These are phyloP conservation scores for Lasioglossum zephyrum DNA, from an alignment of 2,888 invertebrate species.

Conservation along the genomic window DNA sequence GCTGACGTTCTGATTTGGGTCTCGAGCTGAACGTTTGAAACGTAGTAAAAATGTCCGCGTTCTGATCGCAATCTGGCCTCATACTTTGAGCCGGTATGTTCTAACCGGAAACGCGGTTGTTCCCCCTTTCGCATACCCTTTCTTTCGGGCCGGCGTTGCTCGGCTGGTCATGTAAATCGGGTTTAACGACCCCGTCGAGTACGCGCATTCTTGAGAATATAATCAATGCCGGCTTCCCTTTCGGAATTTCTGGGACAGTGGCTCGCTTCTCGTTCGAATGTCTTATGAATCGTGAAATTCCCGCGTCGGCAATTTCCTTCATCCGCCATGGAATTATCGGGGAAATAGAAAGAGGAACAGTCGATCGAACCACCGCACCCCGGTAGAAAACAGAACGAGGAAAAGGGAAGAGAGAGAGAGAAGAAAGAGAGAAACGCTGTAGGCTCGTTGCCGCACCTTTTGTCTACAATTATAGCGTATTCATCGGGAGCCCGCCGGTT, in stretches of 20 bases:
- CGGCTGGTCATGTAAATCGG: conserved; percentile 65
- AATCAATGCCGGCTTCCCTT: conserved; percentile 51
- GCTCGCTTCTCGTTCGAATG: conserved; percentile 39
- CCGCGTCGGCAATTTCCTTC: conserved; percentile 51
- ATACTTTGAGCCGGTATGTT: not conserved
- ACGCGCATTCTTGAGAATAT: conserved; percentile 58
- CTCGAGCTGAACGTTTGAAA: not conserved
- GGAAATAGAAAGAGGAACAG: conserved; percentile 16
- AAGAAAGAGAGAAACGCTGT: not conserved
- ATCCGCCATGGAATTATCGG: conserved; percentile 43
- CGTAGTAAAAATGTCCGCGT: not conserved
- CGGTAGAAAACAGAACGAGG: not conserved
- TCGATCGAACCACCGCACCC: not conserved
- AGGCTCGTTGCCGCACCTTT: conserved; percentile 30
- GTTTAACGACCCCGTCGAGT: conserved; percentile 67
- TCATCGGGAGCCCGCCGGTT: conserved; percentile 24
- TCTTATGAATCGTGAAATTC: conserved; percentile 53
- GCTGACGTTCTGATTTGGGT: not conserved
- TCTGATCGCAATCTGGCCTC: conserved; percentile 8
- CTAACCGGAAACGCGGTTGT: conserved; percentile 3
- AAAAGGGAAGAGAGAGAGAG: not conserved
- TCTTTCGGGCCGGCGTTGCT: conserved; percentile 4
- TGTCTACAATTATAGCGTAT: conserved; percentile 34
- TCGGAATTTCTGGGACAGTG: conserved; percentile 47
- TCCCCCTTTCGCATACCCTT: not conserved